Conservation (phyloP, 1,140 invertebrate genomes). For the Cotesia chilonis region DNA sequence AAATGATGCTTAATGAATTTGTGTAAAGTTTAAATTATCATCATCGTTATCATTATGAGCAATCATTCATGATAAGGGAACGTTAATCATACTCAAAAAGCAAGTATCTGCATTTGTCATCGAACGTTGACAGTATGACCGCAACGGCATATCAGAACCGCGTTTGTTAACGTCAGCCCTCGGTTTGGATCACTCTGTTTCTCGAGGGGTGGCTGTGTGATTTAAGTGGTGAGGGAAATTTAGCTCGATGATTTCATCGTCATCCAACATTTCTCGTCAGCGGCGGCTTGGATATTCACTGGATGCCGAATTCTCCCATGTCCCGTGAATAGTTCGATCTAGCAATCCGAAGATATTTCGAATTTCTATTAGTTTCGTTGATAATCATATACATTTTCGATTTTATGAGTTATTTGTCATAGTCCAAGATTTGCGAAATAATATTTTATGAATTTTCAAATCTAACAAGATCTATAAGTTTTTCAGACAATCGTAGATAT, state of each 20-base stretch:
- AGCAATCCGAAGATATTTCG: too few species aligned
- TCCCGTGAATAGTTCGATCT: too few species aligned
- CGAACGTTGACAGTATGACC: conserved; percentile 19
- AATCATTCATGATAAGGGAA: not conserved
- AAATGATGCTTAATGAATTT: not conserved
- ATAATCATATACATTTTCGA: too few species aligned
- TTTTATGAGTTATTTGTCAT: too few species aligned
- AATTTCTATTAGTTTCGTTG: too few species aligned
- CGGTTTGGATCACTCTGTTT: conserved; percentile 4
- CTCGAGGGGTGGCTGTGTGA: not conserved
- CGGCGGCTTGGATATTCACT: too few species aligned
- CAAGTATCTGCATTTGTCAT: conserved; percentile 15
- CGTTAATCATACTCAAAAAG: not conserved
- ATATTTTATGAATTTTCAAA: too few species aligned
- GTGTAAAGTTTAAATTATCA: too few species aligned
- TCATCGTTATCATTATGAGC: not conserved
- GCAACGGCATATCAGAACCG: not conserved
- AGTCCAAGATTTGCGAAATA: too few species aligned
- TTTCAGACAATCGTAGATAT: too few species aligned
- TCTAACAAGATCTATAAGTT: too few species aligned
- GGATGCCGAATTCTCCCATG: too few species aligned
- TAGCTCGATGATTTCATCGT: conserved; percentile 5
- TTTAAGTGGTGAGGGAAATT: conserved; percentile 11
- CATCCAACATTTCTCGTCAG: conserved; percentile 1
- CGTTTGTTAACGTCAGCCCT: conserved; percentile 19